Conservation (phyloP, 2,888 invertebrate species). For the Agrypnus murinus region DNA sequence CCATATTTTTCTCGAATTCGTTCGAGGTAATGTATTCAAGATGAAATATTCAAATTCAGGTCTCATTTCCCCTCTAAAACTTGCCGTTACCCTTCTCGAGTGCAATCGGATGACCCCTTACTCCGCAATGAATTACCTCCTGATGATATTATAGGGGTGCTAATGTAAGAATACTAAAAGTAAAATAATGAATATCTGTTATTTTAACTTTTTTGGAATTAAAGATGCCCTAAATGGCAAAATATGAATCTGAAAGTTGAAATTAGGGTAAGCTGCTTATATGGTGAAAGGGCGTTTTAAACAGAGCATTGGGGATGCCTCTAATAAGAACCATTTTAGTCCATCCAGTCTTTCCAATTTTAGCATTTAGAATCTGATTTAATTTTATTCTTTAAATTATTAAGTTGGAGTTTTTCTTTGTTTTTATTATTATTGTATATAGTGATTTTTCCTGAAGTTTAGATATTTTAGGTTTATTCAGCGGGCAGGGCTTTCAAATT, state of each 20-base stretch:
- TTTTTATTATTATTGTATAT: too few species aligned
- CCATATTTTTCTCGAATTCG: slow-evolving; percentile 65
- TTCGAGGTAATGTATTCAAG: slow-evolving; percentile 65
- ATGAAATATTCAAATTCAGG: slow-evolving; percentile 69
- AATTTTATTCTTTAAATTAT: too few species aligned
- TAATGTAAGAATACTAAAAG: slow-evolving; percentile 18
- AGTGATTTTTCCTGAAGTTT: not conserved
- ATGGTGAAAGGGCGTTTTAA: too few species aligned
- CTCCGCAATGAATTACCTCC: slow-evolving; percentile 61
- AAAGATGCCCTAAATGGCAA: too few species aligned
- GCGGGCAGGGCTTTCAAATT: slow-evolving; percentile 52
- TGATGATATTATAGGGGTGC: slow-evolving; percentile 37
- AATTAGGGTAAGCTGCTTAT: too few species aligned
- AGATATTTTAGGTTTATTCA: slow-evolving; percentile 25
- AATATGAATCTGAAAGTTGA: too few species aligned
- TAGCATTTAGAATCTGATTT: too few species aligned
- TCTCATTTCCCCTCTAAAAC: slow-evolving; percentile 67
- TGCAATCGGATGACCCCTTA: slow-evolving; percentile 69
- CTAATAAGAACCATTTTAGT: too few species aligned
- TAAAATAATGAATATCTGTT: not conserved
- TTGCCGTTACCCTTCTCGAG: slow-evolving; percentile 67
- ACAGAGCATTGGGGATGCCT: too few species aligned
- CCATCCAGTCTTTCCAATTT: too few species aligned
- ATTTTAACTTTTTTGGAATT: slow-evolving; percentile 1
- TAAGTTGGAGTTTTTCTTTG: too few species aligned